These are phyloP conservation scores for Nomada ferruginata DNA, from an alignment of 2,888 invertebrate species.

Conservation along the genomic window DNA sequence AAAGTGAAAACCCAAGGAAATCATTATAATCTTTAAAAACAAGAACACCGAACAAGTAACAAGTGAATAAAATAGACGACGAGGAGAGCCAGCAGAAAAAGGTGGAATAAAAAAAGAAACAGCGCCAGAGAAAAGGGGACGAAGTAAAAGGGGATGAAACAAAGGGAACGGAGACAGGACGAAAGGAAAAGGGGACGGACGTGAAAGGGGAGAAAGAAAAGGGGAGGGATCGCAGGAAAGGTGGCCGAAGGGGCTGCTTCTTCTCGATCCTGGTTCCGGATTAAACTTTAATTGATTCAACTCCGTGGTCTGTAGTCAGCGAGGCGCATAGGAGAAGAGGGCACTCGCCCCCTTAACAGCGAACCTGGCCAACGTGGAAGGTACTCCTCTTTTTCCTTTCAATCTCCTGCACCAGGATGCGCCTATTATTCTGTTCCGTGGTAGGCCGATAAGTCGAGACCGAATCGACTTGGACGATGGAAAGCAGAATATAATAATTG, in stretches of 20 bases:
- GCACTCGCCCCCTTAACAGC: conserved; percentile 72
- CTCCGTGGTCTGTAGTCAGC: conserved; percentile 81
- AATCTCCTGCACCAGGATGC: conserved; percentile 75
- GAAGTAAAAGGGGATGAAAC: conserved; percentile 37
- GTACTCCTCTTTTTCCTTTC: conserved; percentile 71
- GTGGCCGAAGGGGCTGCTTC: conserved; percentile 70
- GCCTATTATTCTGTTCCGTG: conserved; percentile 76
- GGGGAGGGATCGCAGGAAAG: conserved; percentile 56
- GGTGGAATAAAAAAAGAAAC: conserved; percentile 14
- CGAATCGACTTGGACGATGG: conserved; percentile 60
- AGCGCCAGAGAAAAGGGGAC: conserved; percentile 18
- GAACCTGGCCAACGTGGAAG: conserved; percentile 65
- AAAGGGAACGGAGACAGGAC: conserved; percentile 31
- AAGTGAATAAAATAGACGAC: conserved; percentile 23
- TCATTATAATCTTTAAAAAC: neutral
- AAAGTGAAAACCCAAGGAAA: conserved; percentile 11
- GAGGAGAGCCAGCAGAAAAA: conserved; percentile 24
- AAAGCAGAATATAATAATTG: conserved; percentile 69
- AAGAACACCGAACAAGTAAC: neutral
- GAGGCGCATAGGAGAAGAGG: conserved; percentile 79
- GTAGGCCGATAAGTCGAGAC: conserved; percentile 71
- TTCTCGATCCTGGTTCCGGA: conserved; percentile 85
- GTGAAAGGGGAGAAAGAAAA: conserved; percentile 12
- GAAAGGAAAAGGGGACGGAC: conserved; percentile 2
- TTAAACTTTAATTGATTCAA: conserved; percentile 87